Evolutionary conservation across 2,797 vertebrate genomes (phyloP).

Genomic region (Macroramphosus scolopax): DNA sequence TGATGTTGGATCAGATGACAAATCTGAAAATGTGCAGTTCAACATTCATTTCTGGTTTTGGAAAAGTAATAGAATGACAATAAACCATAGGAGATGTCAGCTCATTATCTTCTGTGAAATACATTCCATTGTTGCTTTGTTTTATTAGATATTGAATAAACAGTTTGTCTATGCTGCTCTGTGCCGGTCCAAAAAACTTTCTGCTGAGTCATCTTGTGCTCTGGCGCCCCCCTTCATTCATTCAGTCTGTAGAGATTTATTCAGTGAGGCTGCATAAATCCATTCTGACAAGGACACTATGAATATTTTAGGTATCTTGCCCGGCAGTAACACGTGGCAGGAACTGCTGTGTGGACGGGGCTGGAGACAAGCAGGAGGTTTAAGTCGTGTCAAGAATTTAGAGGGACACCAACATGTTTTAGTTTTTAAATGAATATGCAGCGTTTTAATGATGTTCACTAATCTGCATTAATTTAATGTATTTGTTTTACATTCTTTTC

Average conservation of each 20-base stretch:
- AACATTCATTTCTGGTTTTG: no score
- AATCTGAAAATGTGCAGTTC: no score
- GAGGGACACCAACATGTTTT: slow-evolving; percentile 5
- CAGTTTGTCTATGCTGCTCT: no score
- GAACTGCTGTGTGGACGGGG: slow-evolving; percentile 22
- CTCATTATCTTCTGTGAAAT: no score
- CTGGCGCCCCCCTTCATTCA: slow-evolving; percentile 18
- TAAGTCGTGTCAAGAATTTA: slow-evolving; percentile 10
- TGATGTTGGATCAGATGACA: no score
- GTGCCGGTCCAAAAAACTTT: slow-evolving; percentile 1
- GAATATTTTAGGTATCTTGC: slow-evolving; percentile 70
- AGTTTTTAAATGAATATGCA: no score
- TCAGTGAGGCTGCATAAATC: slow-evolving; percentile 61
- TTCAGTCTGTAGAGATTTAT: slow-evolving; percentile 47
- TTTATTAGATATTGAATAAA: no score
- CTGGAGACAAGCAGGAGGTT: slow-evolving; percentile 14
- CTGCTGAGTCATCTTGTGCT: slow-evolving; percentile 47
- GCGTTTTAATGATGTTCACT: no score
- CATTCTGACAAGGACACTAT: slow-evolving; percentile 70
- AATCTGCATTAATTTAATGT: not conserved
- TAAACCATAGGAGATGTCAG: not conserved
- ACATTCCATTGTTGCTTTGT: no score
- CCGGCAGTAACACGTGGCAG: slow-evolving; percentile 40
- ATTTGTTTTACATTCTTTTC: no score
- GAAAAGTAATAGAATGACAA: no score